These are phyloP conservation scores for Polylopha cassiicola DNA, from an alignment of 2,888 invertebrate species.

Conservation along the genomic window DNA sequence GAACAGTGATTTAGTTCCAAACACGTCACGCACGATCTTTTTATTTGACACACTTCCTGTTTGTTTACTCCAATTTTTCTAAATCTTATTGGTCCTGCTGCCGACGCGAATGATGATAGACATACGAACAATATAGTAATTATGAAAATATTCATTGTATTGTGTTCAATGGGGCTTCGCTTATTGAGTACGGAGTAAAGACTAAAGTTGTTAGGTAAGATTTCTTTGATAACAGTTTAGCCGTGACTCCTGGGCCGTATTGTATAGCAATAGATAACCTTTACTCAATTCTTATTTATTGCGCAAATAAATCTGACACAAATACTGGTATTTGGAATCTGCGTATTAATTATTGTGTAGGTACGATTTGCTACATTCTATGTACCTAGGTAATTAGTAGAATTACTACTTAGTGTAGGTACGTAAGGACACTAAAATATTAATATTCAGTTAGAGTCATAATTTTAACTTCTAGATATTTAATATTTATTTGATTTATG, in stretches of 20 bases:
- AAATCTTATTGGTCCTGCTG: background rate
- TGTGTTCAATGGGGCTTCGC: too few relatives aligned
- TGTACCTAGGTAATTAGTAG: too few relatives aligned
- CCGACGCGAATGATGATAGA: conserved; percentile 23
- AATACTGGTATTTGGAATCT: too few relatives aligned
- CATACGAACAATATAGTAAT: conserved; percentile 26
- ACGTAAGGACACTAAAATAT: too few relatives aligned
- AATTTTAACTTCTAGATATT: too few relatives aligned
- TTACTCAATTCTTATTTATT: conserved; percentile 35
- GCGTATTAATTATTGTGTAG: too few relatives aligned
- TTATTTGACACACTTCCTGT: conserved; percentile 57
- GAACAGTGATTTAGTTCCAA: conserved; percentile 57
- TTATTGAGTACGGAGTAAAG: too few relatives aligned
- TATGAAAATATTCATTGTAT: conserved; percentile 19
- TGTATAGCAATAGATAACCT: conserved; percentile 61
- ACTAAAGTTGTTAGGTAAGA: too few relatives aligned
- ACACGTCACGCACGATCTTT: conserved; percentile 55
- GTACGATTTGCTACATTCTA: too few relatives aligned
- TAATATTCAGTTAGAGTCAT: too few relatives aligned
- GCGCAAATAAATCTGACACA: conserved; percentile 33
- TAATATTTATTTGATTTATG: too few relatives aligned
- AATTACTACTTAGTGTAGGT: too few relatives aligned
- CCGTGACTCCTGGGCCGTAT: conserved; percentile 48
- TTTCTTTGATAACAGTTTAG: conserved; percentile 45
- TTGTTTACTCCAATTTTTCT: conserved; percentile 41